Base-by-base conservation (phyloP, 2,113 vertebrate genomes). In the Numida meleagris region DNA sequence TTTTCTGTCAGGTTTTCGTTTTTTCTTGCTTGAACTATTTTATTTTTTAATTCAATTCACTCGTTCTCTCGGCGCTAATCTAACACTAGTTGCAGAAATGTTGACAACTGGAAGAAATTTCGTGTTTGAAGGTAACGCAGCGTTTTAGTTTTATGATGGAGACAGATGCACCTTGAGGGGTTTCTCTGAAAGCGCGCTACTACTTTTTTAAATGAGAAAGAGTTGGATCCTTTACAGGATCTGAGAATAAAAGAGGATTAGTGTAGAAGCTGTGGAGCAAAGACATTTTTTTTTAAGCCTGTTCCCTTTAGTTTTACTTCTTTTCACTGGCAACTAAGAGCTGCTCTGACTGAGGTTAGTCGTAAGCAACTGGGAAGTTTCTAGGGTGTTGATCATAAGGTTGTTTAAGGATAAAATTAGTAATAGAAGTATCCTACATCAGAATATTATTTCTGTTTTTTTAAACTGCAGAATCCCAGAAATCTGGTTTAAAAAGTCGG, bases 41-140 rank as follows among this genome's bases (percentile, higher is more conserved):
- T 96, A 95, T 97, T 97, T 97, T 96, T 97, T 53, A 95, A 97
- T 97, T 96, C 96, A 95, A 89, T 95, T 93, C 90, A 90, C 75
- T 92, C 93, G 42, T 97, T 96, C 85, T 94, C 93, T 53, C 93
- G 88, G 94, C 20, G 17, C 81, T 91, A 95, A 93, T 95, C 83
- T 95, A 91, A 87, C 73, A 88, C 20, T 57, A 79, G 82, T 96
- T 95, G 86, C 76, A 91, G 91, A 96, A 97, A 96, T 96, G 82
- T 80, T 96, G 96, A 93, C 96, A 93, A 95, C 92, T 93, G 89
- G 94, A 95, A 95, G 94, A 95, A 93, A 89, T 81, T 91, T 91
- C 82, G 45, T 75, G 36, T 93, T 80, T 88, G 76, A 96, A 96
- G 93, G 93, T 94, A 94, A 89, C 48, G 83, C 73, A 90, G 72